Percentiles rank a stretch among this genome's conserved stretches.
These are phyloP conservation scores for Fistularia tabacaria DNA, from an alignment of 2,797 vertebrate species.

Conservation along the genomic window DNA sequence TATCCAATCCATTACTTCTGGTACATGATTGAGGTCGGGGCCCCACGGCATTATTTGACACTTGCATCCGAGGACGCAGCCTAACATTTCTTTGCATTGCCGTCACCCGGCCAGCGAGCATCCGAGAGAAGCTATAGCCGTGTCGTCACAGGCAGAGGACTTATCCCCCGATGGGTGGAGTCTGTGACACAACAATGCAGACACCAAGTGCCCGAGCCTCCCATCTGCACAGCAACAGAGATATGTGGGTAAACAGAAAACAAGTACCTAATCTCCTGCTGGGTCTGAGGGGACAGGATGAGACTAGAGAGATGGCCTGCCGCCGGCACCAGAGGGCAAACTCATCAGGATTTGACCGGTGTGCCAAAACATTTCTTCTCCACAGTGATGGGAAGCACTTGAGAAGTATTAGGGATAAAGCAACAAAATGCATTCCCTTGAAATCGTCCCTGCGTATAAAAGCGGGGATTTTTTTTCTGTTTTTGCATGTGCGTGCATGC, in stretches of 20 bases:
- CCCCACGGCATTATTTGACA: conserved; percentile 51
- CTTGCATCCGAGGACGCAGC: conserved; percentile 36
- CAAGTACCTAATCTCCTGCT: conserved; percentile 69
- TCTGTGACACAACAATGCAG: conserved; percentile 38
- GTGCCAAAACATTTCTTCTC: conserved; percentile 60
- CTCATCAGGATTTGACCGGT: conserved; percentile 59
- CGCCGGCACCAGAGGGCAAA: conserved; percentile 56
- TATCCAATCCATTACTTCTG: conserved; percentile 70
- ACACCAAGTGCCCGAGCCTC: conserved; percentile 55
- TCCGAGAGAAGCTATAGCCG: conserved; percentile 49
- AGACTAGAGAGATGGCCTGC: conserved; percentile 53
- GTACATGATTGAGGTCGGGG: conserved; percentile 66
- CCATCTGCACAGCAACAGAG: conserved; percentile 67
- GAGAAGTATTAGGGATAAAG: conserved; percentile 57
- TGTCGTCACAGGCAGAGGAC: conserved; percentile 61
- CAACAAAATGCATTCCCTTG: conserved; percentile 47
- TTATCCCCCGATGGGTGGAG: conserved; percentile 51
- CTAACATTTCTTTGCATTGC: conserved; percentile 33
- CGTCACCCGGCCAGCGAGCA: conserved; percentile 21
- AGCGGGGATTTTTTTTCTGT: conserved; percentile 18
- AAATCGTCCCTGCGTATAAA: conserved; percentile 38
- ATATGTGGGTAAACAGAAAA: conserved; percentile 65
- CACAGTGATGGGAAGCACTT: conserved; percentile 57
- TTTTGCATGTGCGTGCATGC: too few species aligned
- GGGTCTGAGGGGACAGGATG: conserved; percentile 62